Base-by-base conservation (phyloP, 2,797 vertebrate genomes). In the Cuniculus paca region DNA sequence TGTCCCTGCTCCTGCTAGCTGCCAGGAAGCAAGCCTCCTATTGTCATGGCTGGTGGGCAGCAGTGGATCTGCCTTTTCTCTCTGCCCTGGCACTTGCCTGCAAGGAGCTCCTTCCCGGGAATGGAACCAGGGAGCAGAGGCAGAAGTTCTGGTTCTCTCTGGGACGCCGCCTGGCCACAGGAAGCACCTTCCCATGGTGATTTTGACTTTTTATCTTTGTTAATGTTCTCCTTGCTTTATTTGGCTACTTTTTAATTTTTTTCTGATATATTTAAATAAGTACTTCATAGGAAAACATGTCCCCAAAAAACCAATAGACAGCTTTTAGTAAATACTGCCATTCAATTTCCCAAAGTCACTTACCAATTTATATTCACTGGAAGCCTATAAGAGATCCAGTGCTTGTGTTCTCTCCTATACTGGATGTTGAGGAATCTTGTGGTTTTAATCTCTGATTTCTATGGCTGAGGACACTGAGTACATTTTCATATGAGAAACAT, bases 121-220 rank as follows among this genome's bases (percentile, higher is more conserved):
- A n/a, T n/a, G n/a, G n/a, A n/a, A n/a, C n/a, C n/a, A n/a, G n/a
- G n/a, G n/a, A n/a, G n/a, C n/a, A n/a, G n/a, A n/a, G n/a, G n/a
- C n/a, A n/a, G n/a, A n/a, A n/a, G n/a, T n/a, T n/a, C n/a, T n/a
- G n/a, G n/a, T n/a, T n/a, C n/a, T n/a, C n/a, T n/a, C n/a, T n/a
- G n/a, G n/a, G n/a, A n/a, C n/a, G n/a, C n/a, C n/a, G n/a, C n/a
- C n/a, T n/a, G n/a, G n/a, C n/a, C n/a, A n/a, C n/a, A n/a, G n/a
- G n/a, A n/a, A n/a, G n/a, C n/a, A n/a, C n/a, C n/a, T n/a, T n/a
- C n/a, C n/a, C n/a, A n/a, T n/a, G n/a, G n/a, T 88, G 63, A 84
- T 68, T 88, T n/a, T 90, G 56, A 8, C 39, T 90, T 96, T 96
- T 91, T 84, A 58, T 84, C 56, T 94, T 84, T 60, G 50, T 58